Base-by-base conservation (phyloP, 2,113 vertebrate genomes). In the Hemibagrus wyckioides region DNA sequence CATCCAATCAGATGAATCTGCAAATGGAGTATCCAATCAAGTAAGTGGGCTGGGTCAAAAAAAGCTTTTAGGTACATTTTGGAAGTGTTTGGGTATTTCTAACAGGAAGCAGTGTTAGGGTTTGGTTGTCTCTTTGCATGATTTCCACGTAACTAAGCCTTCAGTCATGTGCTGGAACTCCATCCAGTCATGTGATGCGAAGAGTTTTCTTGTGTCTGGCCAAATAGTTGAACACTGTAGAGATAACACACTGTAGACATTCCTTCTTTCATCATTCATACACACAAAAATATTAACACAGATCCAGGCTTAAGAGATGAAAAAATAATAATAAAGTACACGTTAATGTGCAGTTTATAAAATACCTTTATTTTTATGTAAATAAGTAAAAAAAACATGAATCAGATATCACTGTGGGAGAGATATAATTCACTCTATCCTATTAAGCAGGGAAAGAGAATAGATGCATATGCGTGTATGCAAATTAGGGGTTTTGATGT, bases 141-240 rank as follows among this genome's bases (percentile, higher is more conserved):
- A 23, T 30, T 52, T 59, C 73, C 56, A 33, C 56, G 65, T 85
- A 63, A 79, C 59, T 81, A 82, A 67, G 33, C 21, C 61, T 65
- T 19, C 33, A 21, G 50, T 94, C 93, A 94, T 92, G 92, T 91
- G 90, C 88, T 86, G 52, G 4, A 59, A 84, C 89, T 92, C 89
- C 91, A 92, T 94, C 93, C 93, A 91, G 94, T 94, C 93, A 94
- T 93, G 91, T 93, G 93, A 94, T 92, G 91, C 89, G 88, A 91
- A 92, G 91, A 91, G 91, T 90, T 89, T 95, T 94, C 92, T 92
- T 93, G 87, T 86, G 87, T 89, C 69, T 79, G 50, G 81, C 33
- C 82, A 28, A 83, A 81, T 54, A 85, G 77, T 88, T 21, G 44
- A 90, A 79, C 77, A 77, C 65, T 82, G 59, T n/a, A 80, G 33